Conservation (phyloP, 1,140 invertebrate genomes). For the Oedothorax gibbosus region DNA sequence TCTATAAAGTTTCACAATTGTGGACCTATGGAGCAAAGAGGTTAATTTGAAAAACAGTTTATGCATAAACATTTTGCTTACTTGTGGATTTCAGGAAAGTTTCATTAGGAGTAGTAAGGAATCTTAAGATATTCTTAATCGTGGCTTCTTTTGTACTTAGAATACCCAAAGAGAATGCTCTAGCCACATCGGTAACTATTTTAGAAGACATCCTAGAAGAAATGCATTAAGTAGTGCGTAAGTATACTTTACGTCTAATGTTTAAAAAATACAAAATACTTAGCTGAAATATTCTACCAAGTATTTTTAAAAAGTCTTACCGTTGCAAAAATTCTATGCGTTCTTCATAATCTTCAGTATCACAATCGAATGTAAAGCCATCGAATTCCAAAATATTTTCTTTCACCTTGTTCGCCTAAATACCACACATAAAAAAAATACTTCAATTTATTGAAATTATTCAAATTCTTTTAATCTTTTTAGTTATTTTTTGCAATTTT, state of each 20-base stretch:
- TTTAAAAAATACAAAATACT: background rate
- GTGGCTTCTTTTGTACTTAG: constrained; percentile 39
- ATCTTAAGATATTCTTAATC: constrained; percentile 40
- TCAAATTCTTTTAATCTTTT: background rate
- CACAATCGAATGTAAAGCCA: constrained; percentile 48
- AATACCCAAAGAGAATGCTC: constrained; percentile 39
- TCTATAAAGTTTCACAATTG: no score
- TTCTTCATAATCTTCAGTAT: constrained; percentile 50
- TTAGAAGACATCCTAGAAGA: constrained; percentile 41
- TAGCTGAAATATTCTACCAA: no score
- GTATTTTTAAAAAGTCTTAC: constrained; percentile 10
- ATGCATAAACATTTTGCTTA: background rate
- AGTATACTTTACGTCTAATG: no score
- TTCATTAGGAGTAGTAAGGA: constrained; percentile 39
- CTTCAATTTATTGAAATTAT: background rate
- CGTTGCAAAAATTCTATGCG: constrained; percentile 44
- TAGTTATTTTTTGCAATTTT: no score
- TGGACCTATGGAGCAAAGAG: no score
- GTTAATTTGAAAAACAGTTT: no score
- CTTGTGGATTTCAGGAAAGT: constrained; percentile 27
- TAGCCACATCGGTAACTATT: constrained; percentile 26
- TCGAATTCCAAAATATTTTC: constrained; percentile 48
- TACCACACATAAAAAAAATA: background rate
- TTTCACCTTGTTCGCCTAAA: constrained; percentile 25
- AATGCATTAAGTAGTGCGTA: background rate